Evolutionary conservation across 2,113 vertebrate species (phyloP).

Genomic region (Myotis brandtii): DNA sequence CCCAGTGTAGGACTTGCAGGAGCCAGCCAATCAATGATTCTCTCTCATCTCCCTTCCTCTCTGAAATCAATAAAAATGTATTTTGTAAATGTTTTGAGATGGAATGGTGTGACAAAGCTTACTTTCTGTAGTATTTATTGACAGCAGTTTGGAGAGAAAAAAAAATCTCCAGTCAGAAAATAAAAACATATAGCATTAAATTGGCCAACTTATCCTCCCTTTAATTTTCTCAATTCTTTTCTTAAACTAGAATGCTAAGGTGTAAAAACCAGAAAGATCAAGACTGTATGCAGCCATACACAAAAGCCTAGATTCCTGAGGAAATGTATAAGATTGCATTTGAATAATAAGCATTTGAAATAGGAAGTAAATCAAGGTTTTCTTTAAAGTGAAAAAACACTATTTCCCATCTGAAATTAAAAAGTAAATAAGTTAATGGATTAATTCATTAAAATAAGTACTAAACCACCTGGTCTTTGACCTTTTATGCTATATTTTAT

Average conservation of each 20-base stretch:
- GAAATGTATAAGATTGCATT: not conserved
- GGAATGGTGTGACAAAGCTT: not conserved
- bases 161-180: not conserved
- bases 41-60: too few relatives aligned
- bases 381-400: not conserved
- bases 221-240: constrained; percentile 32
- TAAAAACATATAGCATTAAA: not conserved
- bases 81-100: not conserved
- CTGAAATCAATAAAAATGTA: too few relatives aligned
- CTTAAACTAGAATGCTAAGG: not conserved
- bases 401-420: not conserved
- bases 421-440: not conserved
- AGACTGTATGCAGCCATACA: not conserved
- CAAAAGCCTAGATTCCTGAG: not conserved
- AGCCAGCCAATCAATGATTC: too few relatives aligned
- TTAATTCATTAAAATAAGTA: not conserved
- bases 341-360: not conserved
- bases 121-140: not conserved
- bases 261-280: not conserved
- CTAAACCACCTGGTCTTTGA: not conserved
- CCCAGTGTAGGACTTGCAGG: too few relatives aligned
- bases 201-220: not conserved
- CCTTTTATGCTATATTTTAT: not conserved
- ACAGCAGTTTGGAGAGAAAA: not conserved
- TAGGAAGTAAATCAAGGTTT: not conserved